Percentiles rank a stretch among this genome's conserved stretches.
Evolutionary conservation across 1,140 invertebrate species (phyloP).

Genomic region (Patella vulgata): DNA sequence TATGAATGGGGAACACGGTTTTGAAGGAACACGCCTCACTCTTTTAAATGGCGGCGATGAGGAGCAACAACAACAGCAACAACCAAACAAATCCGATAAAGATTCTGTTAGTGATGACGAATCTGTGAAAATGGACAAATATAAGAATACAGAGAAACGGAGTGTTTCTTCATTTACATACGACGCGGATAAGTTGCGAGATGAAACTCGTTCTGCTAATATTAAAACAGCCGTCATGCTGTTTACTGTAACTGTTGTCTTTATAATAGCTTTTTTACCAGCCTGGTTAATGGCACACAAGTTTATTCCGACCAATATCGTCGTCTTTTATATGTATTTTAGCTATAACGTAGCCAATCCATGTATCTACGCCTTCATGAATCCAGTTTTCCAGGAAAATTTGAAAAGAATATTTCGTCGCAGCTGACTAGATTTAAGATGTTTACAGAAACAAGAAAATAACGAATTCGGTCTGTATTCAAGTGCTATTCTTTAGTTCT

Average conservation of each 20-base stretch:
- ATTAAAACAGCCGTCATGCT: constrained; percentile 56
- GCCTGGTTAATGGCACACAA: constrained; percentile 52
- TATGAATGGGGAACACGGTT: constrained; percentile 36
- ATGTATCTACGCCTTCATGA: constrained; percentile 63
- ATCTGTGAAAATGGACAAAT: constrained; percentile 10
- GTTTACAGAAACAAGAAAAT: too few relatives aligned
- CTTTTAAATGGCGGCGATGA: constrained; percentile 22
- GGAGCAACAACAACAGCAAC: constrained; percentile 14
- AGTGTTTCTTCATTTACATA: background rate
- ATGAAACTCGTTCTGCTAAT: constrained; percentile 46
- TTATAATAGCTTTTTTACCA: constrained; percentile 54
- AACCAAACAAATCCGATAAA: constrained; percentile 1
- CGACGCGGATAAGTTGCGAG: constrained; percentile 30
- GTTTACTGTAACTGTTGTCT: constrained; percentile 54
- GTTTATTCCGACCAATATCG: constrained; percentile 36
- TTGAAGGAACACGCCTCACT: constrained; percentile 22
- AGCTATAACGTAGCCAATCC: constrained; percentile 61
- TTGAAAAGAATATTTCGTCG: constrained; percentile 42
- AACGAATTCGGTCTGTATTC: too few relatives aligned
- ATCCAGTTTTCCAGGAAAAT: constrained; percentile 58
- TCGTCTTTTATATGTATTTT: constrained; percentile 60
- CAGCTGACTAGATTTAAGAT: too few relatives aligned
- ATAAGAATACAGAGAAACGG: constrained; percentile 13
- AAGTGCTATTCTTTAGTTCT: too few relatives aligned
- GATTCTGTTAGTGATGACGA: constrained; percentile 14